Evolutionary conservation across 2,113 vertebrate genomes (phyloP), one percentile per base, ranked within the genome.

Genomic region (Zapornia atra): DNA sequence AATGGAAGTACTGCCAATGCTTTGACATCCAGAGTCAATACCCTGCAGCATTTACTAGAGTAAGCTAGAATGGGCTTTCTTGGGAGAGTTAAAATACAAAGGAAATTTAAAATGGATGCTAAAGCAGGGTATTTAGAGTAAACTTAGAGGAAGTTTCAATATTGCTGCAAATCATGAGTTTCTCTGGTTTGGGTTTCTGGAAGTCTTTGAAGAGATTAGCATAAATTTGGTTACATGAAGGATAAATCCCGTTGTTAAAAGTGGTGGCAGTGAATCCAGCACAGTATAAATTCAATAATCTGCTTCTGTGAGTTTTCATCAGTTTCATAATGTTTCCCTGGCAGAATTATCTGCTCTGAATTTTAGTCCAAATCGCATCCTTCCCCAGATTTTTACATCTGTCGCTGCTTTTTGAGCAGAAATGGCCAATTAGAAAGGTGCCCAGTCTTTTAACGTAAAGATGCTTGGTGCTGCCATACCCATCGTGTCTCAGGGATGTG

Each of bases 171-270:
- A 48, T 42, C 1, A 3, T 31, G 51, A 87, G 19, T 78, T 88
- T 83, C 44, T 81, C 71, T 95, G 80, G 20, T 34, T 86, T 73
- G 48, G 38, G 26, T 68, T 92, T 89, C 77, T 91, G 68, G 73
- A 86, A 86, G 28, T 81, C 76, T 63, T 46, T 68, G 71, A 93
- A 21, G 61, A 79, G 68, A 78, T 88, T 88, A 92, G 61, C 93
- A 89, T 94, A 87, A 75, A 91, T 94, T 92, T 88, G 71, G 64
- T 73, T 81, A 48, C 11, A 8, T 82, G 84, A 76, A 82, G 61
- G 48, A 75, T 86, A 82, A 88, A 92, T 57, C 57, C 31, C 33
- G 15, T 71, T 86, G 50, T 92, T 96, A 51, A 34, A 83, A 94
- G 48, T 33, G 34, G 83, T 89, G 70, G 29, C 69, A 71, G 72